Percentiles rank a stretch among this genome's conserved stretches.
Evolutionary conservation across 2,797 vertebrate species (phyloP).

Genomic region (Phataginus tetradactyla): DNA sequence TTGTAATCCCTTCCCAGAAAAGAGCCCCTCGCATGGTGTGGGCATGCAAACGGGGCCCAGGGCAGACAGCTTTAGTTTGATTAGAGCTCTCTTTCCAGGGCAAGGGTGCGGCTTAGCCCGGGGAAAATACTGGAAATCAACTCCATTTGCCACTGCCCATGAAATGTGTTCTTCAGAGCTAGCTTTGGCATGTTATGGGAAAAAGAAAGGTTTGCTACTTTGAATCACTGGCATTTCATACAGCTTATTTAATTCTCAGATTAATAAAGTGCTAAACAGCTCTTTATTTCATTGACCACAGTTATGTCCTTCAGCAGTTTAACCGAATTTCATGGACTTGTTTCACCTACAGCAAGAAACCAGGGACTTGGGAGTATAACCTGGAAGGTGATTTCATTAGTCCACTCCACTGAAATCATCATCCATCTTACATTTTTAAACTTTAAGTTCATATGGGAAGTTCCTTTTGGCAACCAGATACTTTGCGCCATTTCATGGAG

Average conservation of each 20-base stretch:
- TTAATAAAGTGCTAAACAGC: constrained; percentile 27
- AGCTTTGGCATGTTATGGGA: background rate
- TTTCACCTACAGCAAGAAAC: constrained; percentile 4
- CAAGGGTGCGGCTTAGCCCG: background rate
- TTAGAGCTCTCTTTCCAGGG: background rate
- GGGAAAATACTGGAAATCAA: background rate
- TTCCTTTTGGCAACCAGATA: constrained; percentile 26
- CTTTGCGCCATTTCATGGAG: background rate
- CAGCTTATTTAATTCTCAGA: background rate
- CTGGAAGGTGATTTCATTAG: constrained; percentile 27
- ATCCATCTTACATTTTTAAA: background rate
- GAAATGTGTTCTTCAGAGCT: background rate
- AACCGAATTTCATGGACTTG: background rate
- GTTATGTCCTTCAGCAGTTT: background rate
- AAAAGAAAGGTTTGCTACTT: background rate
- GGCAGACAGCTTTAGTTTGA: background rate
- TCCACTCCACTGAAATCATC: background rate
- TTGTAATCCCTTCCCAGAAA: background rate
- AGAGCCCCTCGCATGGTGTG: background rate
- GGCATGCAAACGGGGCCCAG: background rate
- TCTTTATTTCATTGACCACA: constrained; percentile 23
- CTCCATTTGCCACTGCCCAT: background rate
- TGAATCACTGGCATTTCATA: constrained; percentile 14
- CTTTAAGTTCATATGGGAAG: background rate
- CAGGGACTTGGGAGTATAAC: background rate